Evolutionary conservation across 2,113 vertebrate genomes (phyloP).

Genomic region (Malurus cyaneus): DNA sequence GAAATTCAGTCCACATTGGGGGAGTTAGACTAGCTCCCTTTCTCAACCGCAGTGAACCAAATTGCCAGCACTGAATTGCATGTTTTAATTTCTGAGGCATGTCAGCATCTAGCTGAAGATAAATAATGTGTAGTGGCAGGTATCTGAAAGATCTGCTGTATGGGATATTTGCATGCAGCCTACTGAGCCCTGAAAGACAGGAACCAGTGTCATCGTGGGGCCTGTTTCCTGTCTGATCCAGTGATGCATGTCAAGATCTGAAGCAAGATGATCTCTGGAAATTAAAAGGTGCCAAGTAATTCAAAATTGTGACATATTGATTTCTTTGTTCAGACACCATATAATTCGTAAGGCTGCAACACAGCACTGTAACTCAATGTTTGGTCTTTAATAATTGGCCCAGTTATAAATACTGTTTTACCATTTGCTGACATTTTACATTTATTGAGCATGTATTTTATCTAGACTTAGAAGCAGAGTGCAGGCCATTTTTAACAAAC

Average conservation of each 20-base stretch:
- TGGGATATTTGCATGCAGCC: neutral
- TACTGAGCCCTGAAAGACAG: neutral
- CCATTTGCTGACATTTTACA: neutral
- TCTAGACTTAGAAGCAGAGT: neutral
- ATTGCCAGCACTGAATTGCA: neutral
- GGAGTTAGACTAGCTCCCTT: neutral
- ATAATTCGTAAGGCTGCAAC: neutral
- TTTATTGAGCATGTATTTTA: neutral
- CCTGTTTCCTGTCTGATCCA: neutral
- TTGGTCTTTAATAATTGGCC: neutral
- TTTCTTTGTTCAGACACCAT: neutral
- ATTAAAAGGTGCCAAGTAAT: neutral
- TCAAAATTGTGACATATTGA: neutral
- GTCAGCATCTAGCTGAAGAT: neutral
- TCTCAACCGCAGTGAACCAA: neutral
- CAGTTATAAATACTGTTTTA: neutral
- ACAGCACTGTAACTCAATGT: neutral
- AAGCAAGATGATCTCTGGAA: slow-evolving; percentile 21
- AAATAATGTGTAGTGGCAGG: fast-evolving
- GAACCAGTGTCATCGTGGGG: neutral
- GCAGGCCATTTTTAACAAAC: neutral
- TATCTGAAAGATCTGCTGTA: neutral
- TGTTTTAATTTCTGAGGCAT: neutral
- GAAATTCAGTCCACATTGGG: neutral
- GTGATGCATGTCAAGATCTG: neutral